These are phyloP conservation scores for Epinephelus fuscoguttatus DNA, from an alignment of 2,113 vertebrate genomes.

Conservation along the genomic window DNA sequence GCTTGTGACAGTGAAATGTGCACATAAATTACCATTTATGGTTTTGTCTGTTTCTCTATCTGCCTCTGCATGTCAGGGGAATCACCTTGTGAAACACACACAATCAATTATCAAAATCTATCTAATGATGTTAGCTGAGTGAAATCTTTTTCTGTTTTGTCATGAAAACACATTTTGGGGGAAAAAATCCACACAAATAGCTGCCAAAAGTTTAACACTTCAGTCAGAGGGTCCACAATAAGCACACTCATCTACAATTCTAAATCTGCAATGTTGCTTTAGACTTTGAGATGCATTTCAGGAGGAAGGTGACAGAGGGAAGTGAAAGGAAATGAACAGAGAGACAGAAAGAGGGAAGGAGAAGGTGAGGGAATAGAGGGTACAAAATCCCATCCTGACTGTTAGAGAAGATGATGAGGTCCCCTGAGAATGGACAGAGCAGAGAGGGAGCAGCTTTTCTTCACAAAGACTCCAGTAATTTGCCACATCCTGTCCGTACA, in stretches of 20 bases:
- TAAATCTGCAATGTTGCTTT: slow-evolving; percentile 42
- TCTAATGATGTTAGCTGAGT: slow-evolving; percentile 54
- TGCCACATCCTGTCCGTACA: slow-evolving; percentile 89
- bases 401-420: slow-evolving; percentile 95
- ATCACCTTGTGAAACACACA: slow-evolving; percentile 71
- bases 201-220: slow-evolving; percentile 37
- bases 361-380: slow-evolving; percentile 89
- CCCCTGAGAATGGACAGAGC: slow-evolving; percentile 90
- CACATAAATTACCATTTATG: slow-evolving; percentile 78
- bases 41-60: slow-evolving; percentile 72
- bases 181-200: background rate
- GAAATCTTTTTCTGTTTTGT: slow-evolving; percentile 29
- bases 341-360: slow-evolving; percentile 74
- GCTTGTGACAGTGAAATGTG: slow-evolving; percentile 64
- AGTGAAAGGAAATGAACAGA: slow-evolving; percentile 72
- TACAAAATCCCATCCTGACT: slow-evolving; percentile 95
- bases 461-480: slow-evolving; percentile 91
- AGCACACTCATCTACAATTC: slow-evolving; percentile 46
- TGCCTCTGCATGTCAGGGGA: slow-evolving; percentile 66
- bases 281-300: slow-evolving; percentile 62
- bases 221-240: slow-evolving; percentile 6
- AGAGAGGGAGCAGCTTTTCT: slow-evolving; percentile 89
- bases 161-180: slow-evolving; percentile 1
- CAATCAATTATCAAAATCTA: slow-evolving; percentile 68
- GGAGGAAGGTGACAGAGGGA: slow-evolving; percentile 58